These are phyloP conservation scores for Mycteria americana DNA, from an alignment of 2,797 vertebrate species.

Conservation along the genomic window DNA sequence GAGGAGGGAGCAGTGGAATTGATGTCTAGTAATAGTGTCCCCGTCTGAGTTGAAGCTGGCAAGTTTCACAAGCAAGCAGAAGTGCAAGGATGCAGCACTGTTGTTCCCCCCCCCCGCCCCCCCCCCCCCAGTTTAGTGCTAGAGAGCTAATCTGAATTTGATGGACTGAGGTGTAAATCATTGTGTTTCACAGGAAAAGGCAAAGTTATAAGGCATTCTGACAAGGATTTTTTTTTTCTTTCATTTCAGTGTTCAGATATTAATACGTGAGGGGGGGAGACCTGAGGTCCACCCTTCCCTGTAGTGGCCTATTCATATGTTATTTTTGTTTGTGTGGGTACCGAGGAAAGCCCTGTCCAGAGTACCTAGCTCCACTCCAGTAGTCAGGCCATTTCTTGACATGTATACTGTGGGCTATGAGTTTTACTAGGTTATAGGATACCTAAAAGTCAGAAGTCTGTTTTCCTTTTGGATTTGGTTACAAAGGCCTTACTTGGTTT, in stretches of 20 bases:
- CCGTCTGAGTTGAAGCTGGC: background rate
- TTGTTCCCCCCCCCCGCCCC: too few relatives aligned
- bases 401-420: background rate
- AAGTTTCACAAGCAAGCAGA: background rate
- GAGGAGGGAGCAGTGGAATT: background rate
- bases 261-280: background rate
- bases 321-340: background rate
- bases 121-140: background rate
- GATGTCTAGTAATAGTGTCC: background rate
- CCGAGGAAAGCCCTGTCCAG: background rate
- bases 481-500: background rate
- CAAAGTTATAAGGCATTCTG: background rate
- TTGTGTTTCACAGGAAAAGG: background rate
- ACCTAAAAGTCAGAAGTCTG: background rate
- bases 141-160: background rate
- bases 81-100: background rate
- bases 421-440: background rate
- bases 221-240: background rate
- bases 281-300: background rate
- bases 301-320: background rate
- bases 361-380: background rate
- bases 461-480: background rate
- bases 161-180: fast-evolving
- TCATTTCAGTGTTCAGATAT: background rate
- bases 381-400: background rate